phyloP scores from a whole-genome alignment of 2,888 invertebrate species.

The Epinotia brunnichana region DNA sequence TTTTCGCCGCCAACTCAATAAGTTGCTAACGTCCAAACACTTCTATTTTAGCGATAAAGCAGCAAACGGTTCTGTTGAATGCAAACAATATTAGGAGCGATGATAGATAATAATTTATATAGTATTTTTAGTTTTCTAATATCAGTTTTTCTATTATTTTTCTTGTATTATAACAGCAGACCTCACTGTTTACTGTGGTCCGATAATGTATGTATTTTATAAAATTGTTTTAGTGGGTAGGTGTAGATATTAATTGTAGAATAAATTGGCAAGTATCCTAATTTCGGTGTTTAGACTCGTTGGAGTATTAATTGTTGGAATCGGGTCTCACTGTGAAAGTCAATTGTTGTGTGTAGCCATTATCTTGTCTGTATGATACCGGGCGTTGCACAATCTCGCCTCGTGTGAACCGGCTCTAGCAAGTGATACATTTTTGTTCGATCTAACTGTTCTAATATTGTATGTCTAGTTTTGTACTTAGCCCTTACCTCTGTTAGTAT shows the following conservation, averaged over 20 bases:
- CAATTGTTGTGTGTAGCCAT: constrained; percentile 7
- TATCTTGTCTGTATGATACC: constrained; percentile 4
- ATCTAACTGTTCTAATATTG: constrained; percentile 25
- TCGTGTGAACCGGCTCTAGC: constrained; percentile 33
- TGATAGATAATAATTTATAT: constrained; percentile 21
- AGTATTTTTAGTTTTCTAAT: constrained; percentile 24
- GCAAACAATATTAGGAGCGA: constrained; percentile 17
- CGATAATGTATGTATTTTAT: constrained; percentile 25
- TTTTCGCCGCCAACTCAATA: constrained; percentile 21
- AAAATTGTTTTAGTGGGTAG: constrained; percentile 39
- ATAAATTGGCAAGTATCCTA: constrained; percentile 11
- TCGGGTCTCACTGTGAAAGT: constrained; percentile 22
- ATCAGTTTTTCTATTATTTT: constrained; percentile 14
- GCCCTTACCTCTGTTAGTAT: constrained; percentile 47
- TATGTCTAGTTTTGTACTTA: constrained; percentile 43
- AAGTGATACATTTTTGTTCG: constrained; percentile 15
- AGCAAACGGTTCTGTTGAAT: constrained; percentile 5
- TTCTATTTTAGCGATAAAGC: constrained; percentile 8
- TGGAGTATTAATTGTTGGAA: constrained; percentile 11
- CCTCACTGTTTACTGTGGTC: constrained; percentile 23
- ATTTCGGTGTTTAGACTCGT: constrained; percentile 19
- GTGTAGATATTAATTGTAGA: constrained; percentile 35
- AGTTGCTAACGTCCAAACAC: constrained; percentile 1
- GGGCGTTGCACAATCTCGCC: constrained; percentile 10
- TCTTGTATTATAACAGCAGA: constrained; percentile 22